These are phyloP conservation scores for Eustalomyia histrio DNA, from an alignment of 2,888 invertebrate genomes.

Conservation along the genomic window DNA sequence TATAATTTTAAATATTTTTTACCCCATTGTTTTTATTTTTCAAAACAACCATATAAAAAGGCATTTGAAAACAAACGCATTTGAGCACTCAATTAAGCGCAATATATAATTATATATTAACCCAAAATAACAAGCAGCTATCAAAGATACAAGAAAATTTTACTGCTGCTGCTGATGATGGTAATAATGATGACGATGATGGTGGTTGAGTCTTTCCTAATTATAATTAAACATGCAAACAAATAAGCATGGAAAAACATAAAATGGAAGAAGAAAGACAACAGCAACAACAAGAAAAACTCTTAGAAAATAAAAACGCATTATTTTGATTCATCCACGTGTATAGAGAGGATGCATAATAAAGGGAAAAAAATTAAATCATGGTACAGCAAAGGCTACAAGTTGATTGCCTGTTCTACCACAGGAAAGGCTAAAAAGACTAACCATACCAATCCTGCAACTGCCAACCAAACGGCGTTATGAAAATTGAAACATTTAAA, in stretches of 20 bases:
- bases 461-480: slow-evolving; percentile 18
- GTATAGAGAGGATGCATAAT: slow-evolving; percentile 48
- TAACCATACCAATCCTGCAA: background rate
- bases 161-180: slow-evolving; percentile 11
- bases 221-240: slow-evolving; percentile 65
- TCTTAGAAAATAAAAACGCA: slow-evolving; percentile 59
- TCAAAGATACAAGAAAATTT: slow-evolving; percentile 33
- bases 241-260: slow-evolving; percentile 49
- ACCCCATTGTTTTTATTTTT: background rate
- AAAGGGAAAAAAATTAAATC: slow-evolving; percentile 1
- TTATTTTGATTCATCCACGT: slow-evolving; percentile 61
- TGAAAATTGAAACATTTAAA: slow-evolving; percentile 65
- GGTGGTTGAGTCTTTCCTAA: slow-evolving; percentile 53
- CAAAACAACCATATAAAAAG: slow-evolving; percentile 6
- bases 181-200: slow-evolving; percentile 15
- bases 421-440: slow-evolving; percentile 1
- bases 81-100: slow-evolving; percentile 65
- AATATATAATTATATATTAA: slow-evolving; percentile 62
- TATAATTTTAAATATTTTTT: too few relatives aligned
- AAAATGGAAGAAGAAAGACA: slow-evolving; percentile 2
- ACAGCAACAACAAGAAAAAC: slow-evolving; percentile 34
- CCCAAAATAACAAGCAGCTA: slow-evolving; percentile 45
- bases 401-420: slow-evolving; percentile 35
- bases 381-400: slow-evolving; percentile 20
- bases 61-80: slow-evolving; percentile 61